Evolutionary conservation across 2,113 vertebrate species (phyloP).

Genomic region (Brachyhypopomus gauderio): DNA sequence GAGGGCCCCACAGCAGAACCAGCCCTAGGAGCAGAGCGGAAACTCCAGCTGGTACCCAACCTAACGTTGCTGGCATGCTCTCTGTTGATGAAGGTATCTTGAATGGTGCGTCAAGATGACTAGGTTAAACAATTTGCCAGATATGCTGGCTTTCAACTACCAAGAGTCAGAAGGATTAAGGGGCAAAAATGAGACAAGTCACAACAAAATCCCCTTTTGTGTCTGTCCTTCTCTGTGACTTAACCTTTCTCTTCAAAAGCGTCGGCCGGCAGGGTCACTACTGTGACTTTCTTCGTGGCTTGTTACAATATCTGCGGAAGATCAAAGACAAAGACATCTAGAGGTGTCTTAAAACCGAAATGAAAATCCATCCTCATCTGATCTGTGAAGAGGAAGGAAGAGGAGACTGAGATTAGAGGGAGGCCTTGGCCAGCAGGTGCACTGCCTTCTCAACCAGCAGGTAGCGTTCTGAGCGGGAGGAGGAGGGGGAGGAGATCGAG

Average conservation of each 20-base stretch:
- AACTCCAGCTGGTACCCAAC: constrained; percentile 34
- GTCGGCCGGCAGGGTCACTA: not conserved
- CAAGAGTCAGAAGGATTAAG: not conserved
- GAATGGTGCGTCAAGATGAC: not conserved
- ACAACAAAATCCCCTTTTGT: constrained; percentile 21
- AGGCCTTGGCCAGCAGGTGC: not conserved
- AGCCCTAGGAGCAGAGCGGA: constrained; percentile 53
- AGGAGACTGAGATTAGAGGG: not conserved
- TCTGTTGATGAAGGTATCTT: constrained; percentile 19
- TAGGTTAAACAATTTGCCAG: not conserved
- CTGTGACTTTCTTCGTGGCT: constrained; percentile 35
- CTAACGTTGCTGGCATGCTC: constrained; percentile 57
- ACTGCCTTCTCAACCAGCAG: constrained; percentile 21
- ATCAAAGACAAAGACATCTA: constrained; percentile 51
- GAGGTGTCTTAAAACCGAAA: constrained; percentile 40
- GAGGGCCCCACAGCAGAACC: constrained; percentile 63
- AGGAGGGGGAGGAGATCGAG: constrained; percentile 33
- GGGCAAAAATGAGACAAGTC: not conserved
- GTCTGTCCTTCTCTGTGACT: constrained; percentile 34
- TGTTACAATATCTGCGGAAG: constrained; percentile 39
- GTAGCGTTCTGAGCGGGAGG: constrained; percentile 18
- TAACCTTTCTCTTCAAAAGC: constrained; percentile 28
- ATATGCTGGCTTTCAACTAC: not conserved
- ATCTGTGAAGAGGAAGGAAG: constrained; percentile 43
- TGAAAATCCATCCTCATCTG: constrained; percentile 59